Conservation (phyloP, 2,888 invertebrate genomes). For the Thera britannica region DNA sequence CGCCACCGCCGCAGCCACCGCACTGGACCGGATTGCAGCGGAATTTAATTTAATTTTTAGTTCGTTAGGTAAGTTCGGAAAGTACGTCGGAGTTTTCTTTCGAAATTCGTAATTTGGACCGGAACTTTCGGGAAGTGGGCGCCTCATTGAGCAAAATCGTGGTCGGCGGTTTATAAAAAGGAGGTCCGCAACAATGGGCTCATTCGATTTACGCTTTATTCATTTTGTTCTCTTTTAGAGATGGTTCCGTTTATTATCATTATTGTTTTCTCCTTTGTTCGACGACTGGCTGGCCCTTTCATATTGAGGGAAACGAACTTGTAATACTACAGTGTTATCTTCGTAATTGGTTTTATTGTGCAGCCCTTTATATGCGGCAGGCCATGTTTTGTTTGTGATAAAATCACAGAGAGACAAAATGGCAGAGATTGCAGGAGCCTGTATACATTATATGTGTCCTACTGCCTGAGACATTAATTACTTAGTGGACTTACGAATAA, state of each 20-base stretch:
- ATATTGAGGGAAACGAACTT: conserved; percentile 46
- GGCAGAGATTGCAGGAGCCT: background rate
- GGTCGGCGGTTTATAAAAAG: conserved; percentile 66
- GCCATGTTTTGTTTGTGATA: conserved; percentile 11
- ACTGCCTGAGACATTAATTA: background rate
- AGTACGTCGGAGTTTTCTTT: conserved; percentile 59
- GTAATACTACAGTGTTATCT: conserved; percentile 45
- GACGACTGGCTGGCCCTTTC: conserved; percentile 48
- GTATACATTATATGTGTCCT: background rate
- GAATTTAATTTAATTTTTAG: conserved; percentile 60
- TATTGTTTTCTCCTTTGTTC: conserved; percentile 57
- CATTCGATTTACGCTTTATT: conserved; percentile 69
- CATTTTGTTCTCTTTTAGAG: conserved; percentile 54
- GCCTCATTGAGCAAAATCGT: conserved; percentile 63
- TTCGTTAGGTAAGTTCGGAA: conserved; percentile 59
- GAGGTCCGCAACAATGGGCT: conserved; percentile 60
- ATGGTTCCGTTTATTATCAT: conserved; percentile 56
- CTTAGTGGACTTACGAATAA: background rate
- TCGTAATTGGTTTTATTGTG: conserved; percentile 44
- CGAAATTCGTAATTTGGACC: conserved; percentile 64
- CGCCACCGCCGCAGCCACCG: conserved; percentile 19
- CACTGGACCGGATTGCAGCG: conserved; percentile 49
- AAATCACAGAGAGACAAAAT: background rate
- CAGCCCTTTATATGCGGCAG: conserved; percentile 25
- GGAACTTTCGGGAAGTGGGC: conserved; percentile 60